A percentile compares a stretch with the other conserved stretches of the same genome.
Conservation (phyloP, 2,113 vertebrate species). For the Epinephelus fuscoguttatus region DNA sequence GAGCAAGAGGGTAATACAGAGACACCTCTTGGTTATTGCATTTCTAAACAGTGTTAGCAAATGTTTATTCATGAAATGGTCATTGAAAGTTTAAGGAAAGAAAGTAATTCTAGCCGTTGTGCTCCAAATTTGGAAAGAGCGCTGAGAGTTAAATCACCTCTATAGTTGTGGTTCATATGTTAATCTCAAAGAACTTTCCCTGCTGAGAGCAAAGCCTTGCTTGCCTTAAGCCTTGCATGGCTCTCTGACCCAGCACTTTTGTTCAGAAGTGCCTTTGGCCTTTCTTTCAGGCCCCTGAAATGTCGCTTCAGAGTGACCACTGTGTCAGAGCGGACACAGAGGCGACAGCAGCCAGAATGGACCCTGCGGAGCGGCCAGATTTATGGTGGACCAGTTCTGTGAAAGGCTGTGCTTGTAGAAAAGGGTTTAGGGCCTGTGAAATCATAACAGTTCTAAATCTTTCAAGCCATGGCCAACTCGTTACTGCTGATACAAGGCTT, state of each 20-base stretch:
- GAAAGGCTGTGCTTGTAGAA: conserved; percentile 40
- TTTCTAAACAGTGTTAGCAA: background rate
- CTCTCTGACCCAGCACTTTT: conserved; percentile 67
- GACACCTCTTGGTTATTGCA: background rate
- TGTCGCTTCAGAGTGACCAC: conserved; percentile 59
- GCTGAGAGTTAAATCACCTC: conserved; percentile 38
- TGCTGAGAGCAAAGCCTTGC: conserved; percentile 67
- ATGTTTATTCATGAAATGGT: background rate
- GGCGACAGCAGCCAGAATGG: conserved; percentile 26
- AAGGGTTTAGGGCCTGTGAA: conserved; percentile 65
- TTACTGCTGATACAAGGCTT: conserved; percentile 73
- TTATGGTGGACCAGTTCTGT: conserved; percentile 46
- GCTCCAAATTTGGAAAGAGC: conserved; percentile 18
- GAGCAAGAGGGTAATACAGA: background rate
- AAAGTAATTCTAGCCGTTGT: conserved; percentile 14
- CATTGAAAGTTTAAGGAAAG: background rate
- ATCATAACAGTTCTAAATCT: conserved; percentile 72
- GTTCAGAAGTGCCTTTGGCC: conserved; percentile 58
- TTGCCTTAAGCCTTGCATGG: conserved; percentile 46
- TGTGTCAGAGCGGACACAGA: conserved; percentile 37
- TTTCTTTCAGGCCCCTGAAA: conserved; percentile 54
- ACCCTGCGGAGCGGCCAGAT: conserved; percentile 25
- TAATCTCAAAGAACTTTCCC: conserved; percentile 65
- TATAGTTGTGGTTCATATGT: conserved; percentile 57
- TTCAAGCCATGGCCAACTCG: conserved; percentile 63